phyloP scores from a whole-genome alignment of 2,797 vertebrate genomes.

The Rhinogobio ventralis region DNA sequence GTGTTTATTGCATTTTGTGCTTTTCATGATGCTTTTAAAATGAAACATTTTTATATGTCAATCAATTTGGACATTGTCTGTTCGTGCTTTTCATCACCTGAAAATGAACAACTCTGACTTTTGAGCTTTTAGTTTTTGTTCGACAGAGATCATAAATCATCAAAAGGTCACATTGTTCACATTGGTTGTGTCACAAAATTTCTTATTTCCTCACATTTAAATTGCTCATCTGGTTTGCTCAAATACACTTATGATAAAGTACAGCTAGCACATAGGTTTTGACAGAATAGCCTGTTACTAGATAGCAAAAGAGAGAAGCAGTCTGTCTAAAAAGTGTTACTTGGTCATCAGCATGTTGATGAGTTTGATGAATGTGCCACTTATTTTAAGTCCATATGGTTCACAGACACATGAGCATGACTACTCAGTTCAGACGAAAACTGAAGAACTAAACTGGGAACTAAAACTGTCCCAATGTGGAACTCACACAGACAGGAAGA shows the following conservation, averaged over 20 bases:
- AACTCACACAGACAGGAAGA: background rate
- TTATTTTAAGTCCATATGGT: constrained; percentile 30
- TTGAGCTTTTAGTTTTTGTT: background rate
- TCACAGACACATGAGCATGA: constrained; percentile 37
- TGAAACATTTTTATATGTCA: background rate
- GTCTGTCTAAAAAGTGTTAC: background rate
- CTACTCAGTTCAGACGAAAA: constrained; percentile 21
- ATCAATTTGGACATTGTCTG: background rate
- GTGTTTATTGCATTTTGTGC: background rate
- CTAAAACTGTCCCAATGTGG: background rate
- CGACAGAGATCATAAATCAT: background rate
- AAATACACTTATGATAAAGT: constrained; percentile 32
- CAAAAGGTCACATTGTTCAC: background rate
- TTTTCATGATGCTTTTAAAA: background rate
- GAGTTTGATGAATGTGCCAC: background rate
- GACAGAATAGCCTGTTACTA: background rate
- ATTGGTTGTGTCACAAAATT: background rate
- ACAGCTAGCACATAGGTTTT: constrained; percentile 11
- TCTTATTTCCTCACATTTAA: background rate
- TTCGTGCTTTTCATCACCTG: constrained; percentile 27
- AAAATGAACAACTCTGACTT: background rate
- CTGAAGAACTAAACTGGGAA: constrained; percentile 9
- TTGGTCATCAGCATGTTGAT: background rate
- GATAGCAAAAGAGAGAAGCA: constrained; percentile 19
- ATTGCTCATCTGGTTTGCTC: constrained; percentile 27